phyloP scores from a whole-genome alignment of 2,113 vertebrate species.

The Paraplagusia blochii region DNA sequence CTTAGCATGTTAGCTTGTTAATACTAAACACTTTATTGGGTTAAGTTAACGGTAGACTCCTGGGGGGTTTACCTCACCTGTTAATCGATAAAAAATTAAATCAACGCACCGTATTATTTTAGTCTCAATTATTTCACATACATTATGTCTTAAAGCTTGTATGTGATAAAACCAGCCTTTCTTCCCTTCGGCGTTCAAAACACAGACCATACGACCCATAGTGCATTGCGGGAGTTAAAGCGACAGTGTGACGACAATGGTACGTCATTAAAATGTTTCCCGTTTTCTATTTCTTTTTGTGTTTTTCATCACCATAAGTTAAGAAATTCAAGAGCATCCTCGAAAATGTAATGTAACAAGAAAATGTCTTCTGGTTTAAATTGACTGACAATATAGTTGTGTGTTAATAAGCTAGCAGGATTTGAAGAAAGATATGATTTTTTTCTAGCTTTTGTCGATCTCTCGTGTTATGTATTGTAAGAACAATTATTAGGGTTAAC shows the following conservation, averaged over 20 bases:
- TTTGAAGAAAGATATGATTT: too few species aligned
- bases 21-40: neutral
- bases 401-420: too few species aligned
- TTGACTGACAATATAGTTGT: too few species aligned
- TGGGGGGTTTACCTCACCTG: neutral
- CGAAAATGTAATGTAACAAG: too few species aligned
- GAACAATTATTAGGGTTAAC: too few species aligned
- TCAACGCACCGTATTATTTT: neutral
- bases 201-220: constrained; percentile 48
- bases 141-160: neutral
- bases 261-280: neutral
- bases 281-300: neutral
- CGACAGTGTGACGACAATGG: constrained; percentile 26
- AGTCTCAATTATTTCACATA: neutral
- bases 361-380: too few species aligned
- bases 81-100: neutral
- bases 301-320: too few species aligned
- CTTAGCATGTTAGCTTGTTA: constrained; percentile 50
- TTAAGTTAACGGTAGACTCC: neutral
- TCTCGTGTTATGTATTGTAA: too few species aligned
- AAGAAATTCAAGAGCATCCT: too few species aligned
- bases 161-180: constrained; percentile 10
- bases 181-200: constrained; percentile 32
- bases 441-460: too few species aligned
- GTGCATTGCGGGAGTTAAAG: constrained; percentile 26